phyloP scores from a whole-genome alignment of 2,888 invertebrate species.

The Pterostichus madidus region DNA sequence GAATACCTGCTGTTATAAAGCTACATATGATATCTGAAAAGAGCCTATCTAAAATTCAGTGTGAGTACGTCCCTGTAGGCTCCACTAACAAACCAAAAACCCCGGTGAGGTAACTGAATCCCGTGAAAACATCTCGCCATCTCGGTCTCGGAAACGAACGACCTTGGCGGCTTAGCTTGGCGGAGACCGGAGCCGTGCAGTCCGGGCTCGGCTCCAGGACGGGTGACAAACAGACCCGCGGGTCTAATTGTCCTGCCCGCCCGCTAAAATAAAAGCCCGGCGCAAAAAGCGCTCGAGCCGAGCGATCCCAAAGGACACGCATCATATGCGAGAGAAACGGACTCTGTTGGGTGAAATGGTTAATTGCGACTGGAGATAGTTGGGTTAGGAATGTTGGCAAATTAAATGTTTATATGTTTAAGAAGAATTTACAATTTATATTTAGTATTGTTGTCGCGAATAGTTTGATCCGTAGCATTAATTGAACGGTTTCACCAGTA shows the following conservation, averaged over 20 bases:
- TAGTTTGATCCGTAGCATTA: too few species aligned
- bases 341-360: too few species aligned
- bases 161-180: constrained; percentile 3
- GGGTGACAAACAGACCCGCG: constrained; percentile 45
- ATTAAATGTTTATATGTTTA: too few species aligned
- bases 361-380: too few species aligned
- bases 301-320: constrained; percentile 13
- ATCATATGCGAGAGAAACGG: neutral
- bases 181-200: constrained; percentile 12
- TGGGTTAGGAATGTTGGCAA: too few species aligned
- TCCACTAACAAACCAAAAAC: constrained; percentile 18
- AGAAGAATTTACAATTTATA: too few species aligned
- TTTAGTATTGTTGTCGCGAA: too few species aligned
- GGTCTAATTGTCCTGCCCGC: constrained; percentile 49
- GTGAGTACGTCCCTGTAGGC: neutral
- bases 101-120: neutral
- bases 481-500: too few species aligned
- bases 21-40: too few species aligned
- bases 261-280: constrained; percentile 25
- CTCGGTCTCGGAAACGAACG: neutral
- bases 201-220: constrained; percentile 16
- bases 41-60: neutral
- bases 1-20: too few species aligned
- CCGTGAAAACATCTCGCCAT: constrained; percentile 11
- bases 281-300: constrained; percentile 10